Conservation (phyloP, 1,140 invertebrate genomes). For the Drosophila busckii region DNA sequence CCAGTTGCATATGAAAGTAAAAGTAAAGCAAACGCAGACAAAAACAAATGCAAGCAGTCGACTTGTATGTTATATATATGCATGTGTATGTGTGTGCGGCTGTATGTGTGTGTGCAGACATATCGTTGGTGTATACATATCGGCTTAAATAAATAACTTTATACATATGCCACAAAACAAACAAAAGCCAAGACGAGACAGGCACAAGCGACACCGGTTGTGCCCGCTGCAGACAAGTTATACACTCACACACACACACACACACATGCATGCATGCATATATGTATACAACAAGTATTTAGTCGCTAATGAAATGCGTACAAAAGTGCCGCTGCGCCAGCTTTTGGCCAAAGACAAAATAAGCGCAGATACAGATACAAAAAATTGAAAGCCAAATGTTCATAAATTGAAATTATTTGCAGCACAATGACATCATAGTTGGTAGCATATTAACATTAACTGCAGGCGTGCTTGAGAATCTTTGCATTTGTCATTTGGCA, state of each 20-base stretch:
- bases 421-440: slow-evolving; percentile 61
- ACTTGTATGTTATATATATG: slow-evolving; percentile 23
- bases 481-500: slow-evolving; percentile 32
- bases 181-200: slow-evolving; percentile 56
- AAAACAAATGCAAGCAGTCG: slow-evolving; percentile 36
- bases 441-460: slow-evolving; percentile 28
- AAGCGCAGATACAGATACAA: slow-evolving; percentile 45
- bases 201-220: slow-evolving; percentile 65
- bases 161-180: too few relatives aligned
- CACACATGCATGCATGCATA: slow-evolving; percentile 9
- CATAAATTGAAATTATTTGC: slow-evolving; percentile 43
- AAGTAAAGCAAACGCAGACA: slow-evolving; percentile 66
- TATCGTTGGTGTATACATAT: too few relatives aligned
- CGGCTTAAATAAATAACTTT: too few relatives aligned
- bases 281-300: slow-evolving; percentile 19
- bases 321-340: slow-evolving; percentile 60
- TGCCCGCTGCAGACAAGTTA: slow-evolving; percentile 51
- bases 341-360: slow-evolving; percentile 19
- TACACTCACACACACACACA: slow-evolving; percentile 2
- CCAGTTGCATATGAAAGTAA: slow-evolving; percentile 76
- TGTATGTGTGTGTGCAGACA: too few relatives aligned
- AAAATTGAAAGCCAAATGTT: slow-evolving; percentile 24
- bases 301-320: slow-evolving; percentile 61
- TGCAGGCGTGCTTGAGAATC: slow-evolving; percentile 31
- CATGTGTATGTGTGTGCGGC: slow-evolving; percentile 2